Base-by-base conservation (phyloP, 2,888 invertebrate species). In the Saturnia pavonia region DNA sequence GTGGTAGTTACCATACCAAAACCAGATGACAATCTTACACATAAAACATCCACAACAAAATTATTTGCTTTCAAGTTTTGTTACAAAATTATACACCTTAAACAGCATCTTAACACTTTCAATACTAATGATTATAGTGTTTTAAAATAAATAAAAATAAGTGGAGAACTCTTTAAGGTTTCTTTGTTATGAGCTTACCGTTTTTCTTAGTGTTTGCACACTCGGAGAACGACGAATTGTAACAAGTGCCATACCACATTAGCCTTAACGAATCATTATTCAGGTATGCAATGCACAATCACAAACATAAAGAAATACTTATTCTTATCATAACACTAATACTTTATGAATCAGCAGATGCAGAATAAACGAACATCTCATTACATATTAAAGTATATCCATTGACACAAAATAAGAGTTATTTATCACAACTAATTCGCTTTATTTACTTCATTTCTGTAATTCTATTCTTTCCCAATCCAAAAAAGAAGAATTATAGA, bases 191-290 rank as follows among this genome's bases (percentile, higher is more conserved):
- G n/a, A 82, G 88, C 92, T 89, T 81, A 94, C 94, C 91, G 92
- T 89, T 90, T 92, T 91, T 84, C 88, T 92, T 84, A 91, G 90
- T 89, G 92, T 88, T 88, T 91, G 93, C 84, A 94, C 91, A 90
- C 92, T 94, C 81, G 92, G 88, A 87, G 94, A 93, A 87, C 94
- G 93, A 80, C 92, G 91, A 87, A 93, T 93, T 81, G 92, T 93
- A 86, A 94, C 92, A 83, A 94, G 92, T 90, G 94, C 94, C 94
- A 94, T 94, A 88, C 89, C 93, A 94, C 91, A 91, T 88, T 88
- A 89, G 82, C 86, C 84, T 85, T 88, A 89, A 83, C 86, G 82
- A 89, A 88, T 87, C 91, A 92, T 92, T 88, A 88, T 89, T 86
- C 82, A 85, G 87, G 85, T 86, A 81, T 77, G 74, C 74, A 90